These are phyloP conservation scores for Ostrea denselamellosa DNA, from an alignment of 1,140 invertebrate species.

Conservation along the genomic window DNA sequence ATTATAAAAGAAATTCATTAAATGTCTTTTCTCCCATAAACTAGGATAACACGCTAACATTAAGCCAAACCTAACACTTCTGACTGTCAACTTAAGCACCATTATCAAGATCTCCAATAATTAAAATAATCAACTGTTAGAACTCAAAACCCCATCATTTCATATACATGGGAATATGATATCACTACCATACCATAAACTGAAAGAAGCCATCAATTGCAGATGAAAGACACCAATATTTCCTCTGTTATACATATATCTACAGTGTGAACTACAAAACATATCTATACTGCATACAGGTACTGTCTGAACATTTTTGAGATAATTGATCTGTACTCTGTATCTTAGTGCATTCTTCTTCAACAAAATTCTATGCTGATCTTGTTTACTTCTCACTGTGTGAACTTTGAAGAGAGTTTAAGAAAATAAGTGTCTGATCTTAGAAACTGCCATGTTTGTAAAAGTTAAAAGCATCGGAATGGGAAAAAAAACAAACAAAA, in stretches of 20 bases:
- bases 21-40: background rate
- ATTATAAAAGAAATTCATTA: background rate
- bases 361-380: background rate
- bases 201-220: background rate
- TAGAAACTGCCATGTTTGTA: background rate
- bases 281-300: background rate
- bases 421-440: conserved; percentile 1
- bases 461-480: background rate
- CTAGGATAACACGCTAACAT: background rate
- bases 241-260: background rate
- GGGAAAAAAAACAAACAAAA: too few relatives aligned
- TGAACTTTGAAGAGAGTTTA: conserved; percentile 18
- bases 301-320: background rate
- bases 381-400: conserved; percentile 27
- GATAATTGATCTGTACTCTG: background rate
- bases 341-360: conserved; percentile 3
- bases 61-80: background rate
- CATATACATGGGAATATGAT: background rate
- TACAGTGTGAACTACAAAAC: conserved; percentile 1
- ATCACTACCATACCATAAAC: background rate
- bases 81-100: background rate
- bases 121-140: background rate
- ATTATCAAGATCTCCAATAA: background rate
- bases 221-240: background rate
- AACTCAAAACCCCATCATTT: conserved; percentile 13